Evolutionary conservation across 2,113 vertebrate genomes (phyloP).

Genomic region (Phoenicopterus ruber): DNA sequence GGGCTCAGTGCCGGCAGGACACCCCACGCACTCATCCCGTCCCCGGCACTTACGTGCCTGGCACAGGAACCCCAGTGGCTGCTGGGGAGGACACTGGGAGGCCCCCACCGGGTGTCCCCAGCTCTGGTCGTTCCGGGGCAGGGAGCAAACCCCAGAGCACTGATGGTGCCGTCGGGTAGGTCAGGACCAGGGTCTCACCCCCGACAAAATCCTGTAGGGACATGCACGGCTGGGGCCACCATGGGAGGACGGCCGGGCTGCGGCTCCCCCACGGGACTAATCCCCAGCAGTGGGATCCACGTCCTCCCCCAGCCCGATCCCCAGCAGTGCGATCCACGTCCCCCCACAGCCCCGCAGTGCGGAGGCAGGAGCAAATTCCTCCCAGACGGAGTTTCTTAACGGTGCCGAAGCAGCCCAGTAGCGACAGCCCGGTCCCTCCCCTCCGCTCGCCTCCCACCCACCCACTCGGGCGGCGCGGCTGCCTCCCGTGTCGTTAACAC

Average conservation of each 20-base stretch:
- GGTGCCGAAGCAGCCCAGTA: background rate
- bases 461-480: background rate
- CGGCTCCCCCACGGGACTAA: background rate
- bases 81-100: background rate
- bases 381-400: background rate
- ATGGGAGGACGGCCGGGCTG: accelerated
- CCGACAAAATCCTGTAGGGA: background rate
- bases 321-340: background rate
- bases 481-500: background rate
- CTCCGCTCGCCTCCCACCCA: background rate
- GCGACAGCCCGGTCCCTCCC: background rate
- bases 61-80: background rate
- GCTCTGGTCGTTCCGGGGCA: background rate
- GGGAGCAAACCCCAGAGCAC: background rate
- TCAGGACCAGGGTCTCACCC: background rate
- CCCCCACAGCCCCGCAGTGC: accelerated
- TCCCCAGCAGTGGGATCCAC: background rate
- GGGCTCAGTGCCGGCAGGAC: background rate
- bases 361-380: background rate
- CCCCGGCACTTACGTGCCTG: background rate
- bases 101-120: background rate
- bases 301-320: background rate
- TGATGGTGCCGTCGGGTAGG: accelerated
- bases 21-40: accelerated
- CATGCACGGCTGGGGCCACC: accelerated